Base-by-base conservation (phyloP, 2,888 invertebrate genomes). In the Mesopsocus fuscifrons region DNA sequence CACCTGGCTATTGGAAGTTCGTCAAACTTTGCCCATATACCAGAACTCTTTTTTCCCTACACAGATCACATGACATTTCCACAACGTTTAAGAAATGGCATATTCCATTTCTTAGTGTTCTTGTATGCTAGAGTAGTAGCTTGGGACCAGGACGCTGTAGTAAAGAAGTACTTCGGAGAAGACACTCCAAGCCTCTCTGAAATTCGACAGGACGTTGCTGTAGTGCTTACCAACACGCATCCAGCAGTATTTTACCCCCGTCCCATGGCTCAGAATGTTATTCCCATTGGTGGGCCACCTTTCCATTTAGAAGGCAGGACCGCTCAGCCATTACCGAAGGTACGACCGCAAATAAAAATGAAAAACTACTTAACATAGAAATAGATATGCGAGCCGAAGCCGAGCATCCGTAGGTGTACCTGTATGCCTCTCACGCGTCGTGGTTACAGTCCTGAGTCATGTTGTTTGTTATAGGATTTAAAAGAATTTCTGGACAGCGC, bases 401-500 rank as follows among this genome's bases (percentile, higher is more conserved):
- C n/a, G n/a, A n/a, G n/a, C n/a, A n/a, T n/a, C n/a, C n/a, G n/a
- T n/a, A n/a, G n/a, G n/a, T n/a, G n/a, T n/a, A n/a, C n/a, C n/a
- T n/a, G n/a, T n/a, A n/a, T n/a, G n/a, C n/a, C n/a, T n/a, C n/a
- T n/a, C n/a, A n/a, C n/a, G n/a, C n/a, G n/a, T n/a, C n/a, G n/a
- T n/a, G n/a, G n/a, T n/a, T n/a, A n/a, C n/a, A n/a, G n/a, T n/a
- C n/a, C n/a, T n/a, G n/a, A n/a, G n/a, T n/a, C n/a, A n/a, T 34
- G 8, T 34, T 9, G 8, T 34, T 34, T 8, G 8, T 38, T 38
- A 5, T 17, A 38, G 38, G 65, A 73, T 18, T 54, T 83, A 4
- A 63, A 70, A 47, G 62, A 65, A 45, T 81, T 78, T 53, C 59
- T 83, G 17, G 72, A 73, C 50, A 68, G 68, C 41, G 71, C 79